These are phyloP conservation scores for Neelides folsomi DNA, from an alignment of 2,888 invertebrate genomes.

Conservation along the genomic window DNA sequence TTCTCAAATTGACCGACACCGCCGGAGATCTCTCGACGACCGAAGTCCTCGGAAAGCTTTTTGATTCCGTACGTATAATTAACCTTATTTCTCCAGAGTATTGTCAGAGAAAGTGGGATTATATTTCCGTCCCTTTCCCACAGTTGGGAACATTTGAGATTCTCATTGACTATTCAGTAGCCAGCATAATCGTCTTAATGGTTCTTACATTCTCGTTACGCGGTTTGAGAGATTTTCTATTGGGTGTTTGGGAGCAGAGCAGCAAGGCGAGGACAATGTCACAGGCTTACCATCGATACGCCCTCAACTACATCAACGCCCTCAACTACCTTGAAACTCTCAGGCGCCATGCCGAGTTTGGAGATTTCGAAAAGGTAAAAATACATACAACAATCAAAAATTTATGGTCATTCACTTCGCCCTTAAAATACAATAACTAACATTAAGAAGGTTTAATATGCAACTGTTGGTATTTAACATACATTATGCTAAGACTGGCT, in stretches of 20 bases:
- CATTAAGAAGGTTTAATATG: no score
- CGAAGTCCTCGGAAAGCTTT: constrained; percentile 44
- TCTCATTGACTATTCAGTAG: background rate
- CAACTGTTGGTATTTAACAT: no score
- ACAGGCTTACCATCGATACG: constrained; percentile 49
- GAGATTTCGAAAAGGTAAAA: constrained; percentile 51
- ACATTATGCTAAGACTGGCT: no score
- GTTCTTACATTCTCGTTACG: constrained; percentile 2
- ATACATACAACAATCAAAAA: no score
- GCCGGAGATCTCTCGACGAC: constrained; percentile 42
- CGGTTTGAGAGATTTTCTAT: background rate
- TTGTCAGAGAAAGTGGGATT: no score
- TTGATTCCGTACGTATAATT: constrained; percentile 41
- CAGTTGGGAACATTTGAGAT: no score
- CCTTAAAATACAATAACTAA: no score
- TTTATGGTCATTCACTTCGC: no score
- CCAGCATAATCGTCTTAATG: background rate
- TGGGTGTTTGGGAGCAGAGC: constrained; percentile 35
- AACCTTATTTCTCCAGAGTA: no score
- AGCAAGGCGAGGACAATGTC: constrained; percentile 41
- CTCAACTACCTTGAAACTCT: constrained; percentile 48
- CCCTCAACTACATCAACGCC: constrained; percentile 50
- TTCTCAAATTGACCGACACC: constrained; percentile 40
- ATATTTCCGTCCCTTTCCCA: no score
- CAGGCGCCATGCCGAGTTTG: constrained; percentile 46